Evolutionary conservation across 2,888 invertebrate genomes (phyloP).

Genomic region (Bedellia somnulentella): DNA sequence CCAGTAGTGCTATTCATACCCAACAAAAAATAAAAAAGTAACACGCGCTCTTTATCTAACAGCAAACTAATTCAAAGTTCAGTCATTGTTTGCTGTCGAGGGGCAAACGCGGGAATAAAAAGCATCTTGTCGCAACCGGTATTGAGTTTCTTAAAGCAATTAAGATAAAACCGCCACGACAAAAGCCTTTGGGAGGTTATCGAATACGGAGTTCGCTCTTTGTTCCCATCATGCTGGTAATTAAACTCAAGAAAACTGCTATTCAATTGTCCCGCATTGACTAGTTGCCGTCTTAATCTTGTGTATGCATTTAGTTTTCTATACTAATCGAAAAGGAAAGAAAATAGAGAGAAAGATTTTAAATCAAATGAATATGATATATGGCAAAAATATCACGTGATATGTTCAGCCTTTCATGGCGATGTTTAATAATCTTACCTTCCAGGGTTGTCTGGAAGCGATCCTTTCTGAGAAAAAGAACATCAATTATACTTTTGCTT

Average conservation of each 20-base stretch:
- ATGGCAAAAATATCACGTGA: neutral
- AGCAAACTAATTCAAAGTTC: constrained; percentile 52
- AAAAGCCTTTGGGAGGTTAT: constrained; percentile 32
- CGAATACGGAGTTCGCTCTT: constrained; percentile 16
- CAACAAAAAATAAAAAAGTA: constrained; percentile 9
- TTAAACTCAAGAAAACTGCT: constrained; percentile 3
- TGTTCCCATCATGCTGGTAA: constrained; percentile 18
- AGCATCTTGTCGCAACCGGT: constrained; percentile 54
- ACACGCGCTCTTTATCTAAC: constrained; percentile 32
- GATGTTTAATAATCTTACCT: neutral
- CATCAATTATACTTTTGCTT: too few species aligned
- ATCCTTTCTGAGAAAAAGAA: too few species aligned
- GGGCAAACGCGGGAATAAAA: constrained; percentile 39
- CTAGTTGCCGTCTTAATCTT: constrained; percentile 2
- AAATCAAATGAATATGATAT: neutral
- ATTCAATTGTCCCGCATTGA: constrained; percentile 1
- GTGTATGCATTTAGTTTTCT: too few species aligned
- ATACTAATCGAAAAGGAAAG: too few species aligned
- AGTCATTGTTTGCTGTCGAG: constrained; percentile 42
- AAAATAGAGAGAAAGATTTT: neutral
- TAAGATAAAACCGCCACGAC: constrained; percentile 49
- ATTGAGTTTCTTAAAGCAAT: constrained; percentile 57
- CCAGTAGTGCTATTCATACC: too few species aligned
- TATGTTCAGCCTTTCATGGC: neutral
- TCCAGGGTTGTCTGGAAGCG: neutral